These are phyloP conservation scores for Calidris pygmaea DNA, from an alignment of 2,113 vertebrate genomes.

Conservation along the genomic window DNA sequence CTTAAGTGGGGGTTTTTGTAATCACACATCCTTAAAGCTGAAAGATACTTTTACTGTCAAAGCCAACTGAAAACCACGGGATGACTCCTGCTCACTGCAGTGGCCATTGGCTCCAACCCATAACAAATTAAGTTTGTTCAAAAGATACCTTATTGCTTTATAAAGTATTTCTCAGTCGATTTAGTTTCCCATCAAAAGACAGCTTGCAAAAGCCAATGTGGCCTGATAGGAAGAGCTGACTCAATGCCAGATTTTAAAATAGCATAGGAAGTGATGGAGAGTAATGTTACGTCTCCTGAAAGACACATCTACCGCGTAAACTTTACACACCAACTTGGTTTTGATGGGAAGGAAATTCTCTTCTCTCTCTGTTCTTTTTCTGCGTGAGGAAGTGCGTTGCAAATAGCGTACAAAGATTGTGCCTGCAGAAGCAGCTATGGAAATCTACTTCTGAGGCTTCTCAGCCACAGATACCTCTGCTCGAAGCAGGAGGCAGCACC, in stretches of 20 bases:
- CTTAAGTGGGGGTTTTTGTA: not conserved
- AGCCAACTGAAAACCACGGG: not conserved
- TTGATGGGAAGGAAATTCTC: not conserved
- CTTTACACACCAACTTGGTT: not conserved
- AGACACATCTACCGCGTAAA: not conserved
- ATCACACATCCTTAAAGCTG: not conserved
- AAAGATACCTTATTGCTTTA: not conserved
- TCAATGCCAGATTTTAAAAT: not conserved
- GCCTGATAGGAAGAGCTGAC: not conserved
- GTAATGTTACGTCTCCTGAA: not conserved
- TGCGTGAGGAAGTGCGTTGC: not conserved
- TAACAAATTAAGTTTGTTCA: not conserved
- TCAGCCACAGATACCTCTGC: not conserved
- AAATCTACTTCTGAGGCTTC: not conserved
- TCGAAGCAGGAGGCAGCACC: not conserved
- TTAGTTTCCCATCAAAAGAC: not conserved
- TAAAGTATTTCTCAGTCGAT: not conserved
- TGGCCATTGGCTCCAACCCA: not conserved
- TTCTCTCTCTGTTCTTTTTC: not conserved
- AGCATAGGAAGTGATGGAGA: not conserved
- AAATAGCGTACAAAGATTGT: not conserved
- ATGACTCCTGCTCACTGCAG: not conserved
- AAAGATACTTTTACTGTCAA: not conserved
- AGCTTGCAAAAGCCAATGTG: not conserved
- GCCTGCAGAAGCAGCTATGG: not conserved